These are phyloP conservation scores for Periplaneta americana DNA, from an alignment of 1,140 invertebrate genomes.

Conservation along the genomic window DNA sequence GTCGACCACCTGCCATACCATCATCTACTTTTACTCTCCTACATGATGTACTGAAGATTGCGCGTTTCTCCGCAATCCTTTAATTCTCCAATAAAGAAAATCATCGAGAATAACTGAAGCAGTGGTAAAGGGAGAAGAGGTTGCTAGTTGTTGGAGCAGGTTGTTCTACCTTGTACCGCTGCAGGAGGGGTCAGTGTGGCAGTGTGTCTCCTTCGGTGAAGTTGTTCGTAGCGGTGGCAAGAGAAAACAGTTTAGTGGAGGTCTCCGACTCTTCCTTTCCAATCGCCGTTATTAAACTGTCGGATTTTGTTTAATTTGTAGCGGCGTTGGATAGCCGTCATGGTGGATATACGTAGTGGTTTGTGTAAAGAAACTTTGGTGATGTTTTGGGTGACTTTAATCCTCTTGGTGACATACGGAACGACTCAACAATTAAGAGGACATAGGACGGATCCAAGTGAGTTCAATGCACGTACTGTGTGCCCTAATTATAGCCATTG, in stretches of 20 bases:
- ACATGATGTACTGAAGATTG: no score
- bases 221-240: neutral
- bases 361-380: neutral
- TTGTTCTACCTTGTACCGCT: neutral
- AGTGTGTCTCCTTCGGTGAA: neutral
- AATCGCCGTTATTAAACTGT: no score
- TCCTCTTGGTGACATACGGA: neutral
- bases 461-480: no score
- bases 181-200: neutral
- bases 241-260: neutral
- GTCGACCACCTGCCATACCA: no score
- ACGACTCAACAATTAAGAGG: neutral
- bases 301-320: neutral
- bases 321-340: neutral
- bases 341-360: neutral
- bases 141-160: neutral
- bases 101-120: neutral
- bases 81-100: neutral
- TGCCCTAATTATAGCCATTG: no score
- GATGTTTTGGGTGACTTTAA: neutral
- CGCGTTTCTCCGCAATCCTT: neutral
- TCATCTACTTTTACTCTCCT: no score
- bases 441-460: neutral
- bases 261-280: neutral
- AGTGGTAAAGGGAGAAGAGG: neutral